Base-by-base conservation (phyloP, 23 tunicate genomes). In the Aplidium turbinatum region DNA sequence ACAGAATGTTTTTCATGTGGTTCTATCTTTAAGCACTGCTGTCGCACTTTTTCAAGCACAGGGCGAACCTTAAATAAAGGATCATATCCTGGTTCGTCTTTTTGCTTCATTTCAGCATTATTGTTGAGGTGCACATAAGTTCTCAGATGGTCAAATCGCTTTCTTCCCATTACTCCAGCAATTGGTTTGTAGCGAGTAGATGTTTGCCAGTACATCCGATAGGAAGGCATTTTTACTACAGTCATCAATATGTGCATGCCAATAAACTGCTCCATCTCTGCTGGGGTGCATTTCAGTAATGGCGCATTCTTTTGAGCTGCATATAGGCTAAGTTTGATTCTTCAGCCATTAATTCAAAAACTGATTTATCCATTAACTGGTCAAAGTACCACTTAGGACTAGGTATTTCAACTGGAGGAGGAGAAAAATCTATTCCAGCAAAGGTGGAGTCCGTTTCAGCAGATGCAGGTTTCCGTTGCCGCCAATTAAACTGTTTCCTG, bases 181-280 rank as follows among this genome's bases (percentile, higher is more conserved):
- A 11, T 56, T 13, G 63, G 63, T 56, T 56, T 21, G n/a, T 56
- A 13, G 27, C 7, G 63, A 56, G 63, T 56, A 9, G 63, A 20
- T 23, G 13, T 56, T 23, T 20, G 7, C 63, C 63, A 11, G 21
- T 56, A n/a, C 63, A 11, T 56, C 9, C 63, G 24, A 23, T 56
- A 56, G 27, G 63, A 56, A n/a, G 63, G 63, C 63, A 56, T 11
- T 23, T n/a, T 56, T 23, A 56, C 63, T 21, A 56, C 63, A 9
- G 18, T 56, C 22, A 56, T 56, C 63, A 56, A 7, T 6, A 56
- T 56, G n/a, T 56, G 63, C 27, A 56, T 56, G 63, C 63, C 63
- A n/a, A 56, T 56, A 56, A 56, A 56, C n/a, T 56, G 63, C 63
- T 56, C 63, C 27, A 56, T 56, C 27, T 56, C n/a, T n/a, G n/a